Percentiles rank a stretch among this genome's conserved stretches.
Conservation (phyloP, 2,888 invertebrate species). For the Lithodes maja region DNA sequence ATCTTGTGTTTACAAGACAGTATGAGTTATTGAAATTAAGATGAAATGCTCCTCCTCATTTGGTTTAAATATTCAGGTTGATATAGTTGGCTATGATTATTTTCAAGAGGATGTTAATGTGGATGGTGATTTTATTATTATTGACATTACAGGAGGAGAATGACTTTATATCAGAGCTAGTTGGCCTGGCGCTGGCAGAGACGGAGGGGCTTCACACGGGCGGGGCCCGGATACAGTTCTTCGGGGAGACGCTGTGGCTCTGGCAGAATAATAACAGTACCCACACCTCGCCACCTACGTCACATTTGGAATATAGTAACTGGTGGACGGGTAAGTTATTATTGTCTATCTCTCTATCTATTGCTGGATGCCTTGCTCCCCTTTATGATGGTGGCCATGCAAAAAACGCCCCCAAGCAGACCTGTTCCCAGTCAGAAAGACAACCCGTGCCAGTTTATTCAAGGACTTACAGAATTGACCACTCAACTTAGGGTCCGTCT, state of each 20-base stretch:
- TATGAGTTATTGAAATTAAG: too few relatives aligned
- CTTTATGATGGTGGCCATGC: too few relatives aligned
- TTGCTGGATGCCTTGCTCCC: too few relatives aligned
- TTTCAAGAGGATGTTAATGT: background rate
- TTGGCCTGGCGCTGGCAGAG: conserved; percentile 71
- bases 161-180: conserved; percentile 78
- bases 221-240: conserved; percentile 50
- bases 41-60: too few relatives aligned
- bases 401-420: too few relatives aligned
- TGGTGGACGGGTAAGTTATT: conserved; percentile 67
- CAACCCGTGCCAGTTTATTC: too few relatives aligned
- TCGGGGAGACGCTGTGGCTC: conserved; percentile 56
- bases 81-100: background rate
- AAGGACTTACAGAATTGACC: too few relatives aligned
- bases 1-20: too few relatives aligned
- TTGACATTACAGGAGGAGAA: conserved; percentile 75
- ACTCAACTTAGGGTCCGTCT: too few relatives aligned
- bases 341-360: too few relatives aligned
- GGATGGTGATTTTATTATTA: background rate
- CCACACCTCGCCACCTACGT: conserved; percentile 12
- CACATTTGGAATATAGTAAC: conserved; percentile 24
- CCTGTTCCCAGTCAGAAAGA: too few relatives aligned
- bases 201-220: conserved; percentile 60
- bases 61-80: too few relatives aligned
- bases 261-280: conserved; percentile 53